Base-by-base conservation (phyloP, 2,888 invertebrate genomes). In the Emmelina monodactyla region DNA sequence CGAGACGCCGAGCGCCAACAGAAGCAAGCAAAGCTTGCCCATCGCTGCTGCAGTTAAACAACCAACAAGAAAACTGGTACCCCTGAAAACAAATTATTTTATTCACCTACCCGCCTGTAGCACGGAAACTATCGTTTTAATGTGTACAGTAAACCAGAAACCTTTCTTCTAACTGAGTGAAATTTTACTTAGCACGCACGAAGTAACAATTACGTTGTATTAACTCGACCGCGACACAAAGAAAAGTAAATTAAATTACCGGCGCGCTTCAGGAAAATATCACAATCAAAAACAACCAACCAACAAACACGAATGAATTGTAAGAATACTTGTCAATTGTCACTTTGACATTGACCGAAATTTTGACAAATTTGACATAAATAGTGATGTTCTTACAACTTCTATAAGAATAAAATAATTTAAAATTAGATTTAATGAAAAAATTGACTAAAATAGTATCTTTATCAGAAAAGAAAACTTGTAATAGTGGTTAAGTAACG, bases 41-140 rank as follows among this genome's bases (percentile, higher is more conserved):
- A 72, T 71, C 44, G 40, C 60, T 50, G 45, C 40, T 56, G 59
- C 61, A 60, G 52, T 58, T 58, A 55, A 51, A 45, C 42, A 44
- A 29, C 30, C 25, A 10, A 28, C n/a, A 9, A n/a, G 25, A 25
- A 25, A 25, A 19, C 6, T 9, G 25, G n/a, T n/a, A 25, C 25
- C n/a, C n/a, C n/a, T n/a, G n/a, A 25, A 25, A 25, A 11, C n/a
- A 25, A 10, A 7, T 25, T 4, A 3, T 25, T 4, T 25, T 7
- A 25, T 25, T 19, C 5, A 19, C 9, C 9, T 5, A 6, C 9
- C 6, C 19, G 6, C 19, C 6, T 19, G 11, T n/a, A 25, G 3
- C 25, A 25, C 25, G 3, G 25, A 25, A 25, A 19, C 19, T 10
- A 25, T 3, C 9, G 11, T 11, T 25, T 4, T 25, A 25, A 4